phyloP scores from a whole-genome alignment of 2,888 invertebrate genomes.

The Lithosia quadra region DNA sequence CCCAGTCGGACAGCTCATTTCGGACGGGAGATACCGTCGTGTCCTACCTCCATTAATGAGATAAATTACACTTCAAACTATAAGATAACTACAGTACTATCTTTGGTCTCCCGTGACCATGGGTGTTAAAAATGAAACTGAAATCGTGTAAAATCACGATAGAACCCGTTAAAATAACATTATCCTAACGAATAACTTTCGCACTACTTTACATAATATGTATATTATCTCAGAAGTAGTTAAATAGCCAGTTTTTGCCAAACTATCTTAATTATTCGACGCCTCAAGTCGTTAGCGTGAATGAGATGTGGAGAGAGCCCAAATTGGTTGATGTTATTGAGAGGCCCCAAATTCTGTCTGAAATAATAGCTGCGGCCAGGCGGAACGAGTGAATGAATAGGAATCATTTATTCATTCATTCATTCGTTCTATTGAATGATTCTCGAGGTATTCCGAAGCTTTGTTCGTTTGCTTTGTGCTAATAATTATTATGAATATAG shows the following conservation, averaged over 20 bases:
- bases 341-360: constrained; percentile 16
- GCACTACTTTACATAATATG: no score
- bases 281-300: not conserved
- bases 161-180: no score
- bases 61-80: no score
- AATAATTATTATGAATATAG: constrained; percentile 2
- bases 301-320: not conserved
- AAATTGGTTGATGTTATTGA: not conserved
- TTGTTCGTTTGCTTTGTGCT: constrained; percentile 3
- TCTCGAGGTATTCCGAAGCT: not conserved
- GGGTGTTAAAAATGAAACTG: no score
- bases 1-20: no score
- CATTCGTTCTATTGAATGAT: constrained; percentile 25
- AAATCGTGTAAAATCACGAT: no score
- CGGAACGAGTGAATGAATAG: constrained; percentile 33
- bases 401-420: constrained; percentile 35
- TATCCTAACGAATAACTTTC: no score
- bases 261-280: not conserved
- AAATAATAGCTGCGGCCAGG: constrained; percentile 31
- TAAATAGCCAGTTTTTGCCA: not conserved
- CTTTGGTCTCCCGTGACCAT: no score
- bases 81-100: no score
- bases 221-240: not conserved
- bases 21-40: no score
- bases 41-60: no score